phyloP scores from a whole-genome alignment of 2,113 vertebrate genomes.

The Istiophorus platypterus region DNA sequence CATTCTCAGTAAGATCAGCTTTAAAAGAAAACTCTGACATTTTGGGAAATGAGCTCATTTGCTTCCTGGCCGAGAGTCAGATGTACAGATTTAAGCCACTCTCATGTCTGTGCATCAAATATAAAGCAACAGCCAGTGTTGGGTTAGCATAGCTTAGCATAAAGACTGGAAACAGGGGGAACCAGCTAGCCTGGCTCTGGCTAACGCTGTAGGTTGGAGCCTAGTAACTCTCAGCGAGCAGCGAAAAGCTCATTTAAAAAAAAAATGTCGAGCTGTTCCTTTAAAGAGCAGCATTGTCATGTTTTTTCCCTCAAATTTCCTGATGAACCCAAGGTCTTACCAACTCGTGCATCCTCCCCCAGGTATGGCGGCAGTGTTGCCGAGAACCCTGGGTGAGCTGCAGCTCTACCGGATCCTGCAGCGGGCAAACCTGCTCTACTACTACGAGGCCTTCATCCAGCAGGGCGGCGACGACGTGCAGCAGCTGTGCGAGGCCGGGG shows the following conservation, averaged over 20 bases:
- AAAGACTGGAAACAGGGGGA: neutral
- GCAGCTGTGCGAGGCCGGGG: constrained; percentile 97
- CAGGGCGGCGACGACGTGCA: constrained; percentile 98
- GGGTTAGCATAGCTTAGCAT: constrained; percentile 27
- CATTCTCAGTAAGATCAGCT: too few relatives aligned
- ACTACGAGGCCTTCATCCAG: constrained; percentile 98
- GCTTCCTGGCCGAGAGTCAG: too few relatives aligned
- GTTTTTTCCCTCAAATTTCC: too few relatives aligned
- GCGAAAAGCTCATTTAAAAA: too few relatives aligned
- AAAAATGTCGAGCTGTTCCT: too few relatives aligned
- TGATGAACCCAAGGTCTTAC: neutral
- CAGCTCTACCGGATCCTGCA: constrained; percentile 97
- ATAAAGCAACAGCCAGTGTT: too few relatives aligned
- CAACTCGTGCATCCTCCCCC: constrained; percentile 25
- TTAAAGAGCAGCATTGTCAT: neutral
- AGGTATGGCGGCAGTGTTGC: constrained; percentile 95
- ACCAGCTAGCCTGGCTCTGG: neutral
- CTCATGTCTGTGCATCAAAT: too few relatives aligned
- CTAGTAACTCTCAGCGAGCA: too few relatives aligned
- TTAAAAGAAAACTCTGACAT: too few relatives aligned
- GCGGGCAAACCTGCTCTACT: constrained; percentile 95
- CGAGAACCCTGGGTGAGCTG: constrained; percentile 97
- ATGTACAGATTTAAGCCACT: too few relatives aligned
- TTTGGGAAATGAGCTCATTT: too few relatives aligned
- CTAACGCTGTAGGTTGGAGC: too few relatives aligned